Base-by-base conservation (phyloP, 2,797 vertebrate genomes). In the Sebastes wilsoni region DNA sequence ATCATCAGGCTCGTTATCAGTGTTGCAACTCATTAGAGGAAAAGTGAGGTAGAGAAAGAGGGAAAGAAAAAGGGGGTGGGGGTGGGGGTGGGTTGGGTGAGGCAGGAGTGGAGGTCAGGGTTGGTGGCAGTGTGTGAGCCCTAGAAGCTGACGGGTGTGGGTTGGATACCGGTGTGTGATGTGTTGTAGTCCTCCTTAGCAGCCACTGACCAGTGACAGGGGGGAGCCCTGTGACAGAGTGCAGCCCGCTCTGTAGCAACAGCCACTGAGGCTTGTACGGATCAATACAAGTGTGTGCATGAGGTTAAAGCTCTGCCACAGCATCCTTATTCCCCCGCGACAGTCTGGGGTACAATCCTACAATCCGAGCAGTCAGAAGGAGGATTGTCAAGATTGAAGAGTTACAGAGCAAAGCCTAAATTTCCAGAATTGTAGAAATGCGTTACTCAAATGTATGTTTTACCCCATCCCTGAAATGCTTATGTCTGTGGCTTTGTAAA, bases 1-100 rank as follows among this genome's bases (percentile, higher is more conserved):
- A 99, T 99, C 98, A 99, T 99, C 98, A 99, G 98, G 96, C 97
- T 99, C 98, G 98, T 99, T 99, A 99, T 99, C 98, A 99, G 97
- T 98, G 98, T 99, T 98, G 98, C 98, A 99, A 99, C 98, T 99
- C 98, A 99, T 99, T 99, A 99, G 97, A 97, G 97, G 96, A 98
- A 98, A 98, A 98, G 97, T 97, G 97, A 98, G 97, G 96, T 97
- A 97, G 97, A 96, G 96, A 96, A 97, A 96, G 96, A 95, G 87
- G 96, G 95, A 95, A 96, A 95, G 95, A 93, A 95, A 96, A 82
- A 73, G 59, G 68, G 68, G 61, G 25, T 25, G 36, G 70, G 67
- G 28, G 28, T 32, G 60, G 65, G 79, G 76, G 82, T 22, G 38
- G 69, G 13, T 11, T 8, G 71, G 61, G 72, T 55, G 85, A 72